These are phyloP conservation scores for Balanococcus diminutus DNA, from an alignment of 2,888 invertebrate species.

Conservation along the genomic window DNA sequence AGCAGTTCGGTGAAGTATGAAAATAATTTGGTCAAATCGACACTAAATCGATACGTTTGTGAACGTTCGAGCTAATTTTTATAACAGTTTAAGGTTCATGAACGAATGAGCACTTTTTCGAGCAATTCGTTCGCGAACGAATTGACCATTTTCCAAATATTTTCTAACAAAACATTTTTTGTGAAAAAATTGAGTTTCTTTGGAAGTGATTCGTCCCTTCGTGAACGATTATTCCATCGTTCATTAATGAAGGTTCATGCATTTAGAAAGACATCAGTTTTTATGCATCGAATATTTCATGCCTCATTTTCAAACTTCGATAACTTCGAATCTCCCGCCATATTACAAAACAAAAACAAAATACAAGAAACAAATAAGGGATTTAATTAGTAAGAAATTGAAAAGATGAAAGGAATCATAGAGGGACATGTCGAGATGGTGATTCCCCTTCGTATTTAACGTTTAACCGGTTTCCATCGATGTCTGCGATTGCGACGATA, in stretches of 20 bases:
- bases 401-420: not conserved
- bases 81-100: not conserved
- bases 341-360: not conserved
- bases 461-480: slow-evolving; percentile 55
- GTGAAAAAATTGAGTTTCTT: too few species aligned
- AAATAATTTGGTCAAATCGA: not conserved
- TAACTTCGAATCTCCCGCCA: not conserved
- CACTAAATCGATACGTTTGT: too few species aligned
- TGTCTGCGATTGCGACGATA: slow-evolving; percentile 62
- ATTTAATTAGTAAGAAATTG: not conserved
- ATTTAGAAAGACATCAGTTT: too few species aligned
- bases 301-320: not conserved
- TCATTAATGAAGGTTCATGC: too few species aligned
- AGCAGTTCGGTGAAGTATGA: not conserved
- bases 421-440: not conserved
- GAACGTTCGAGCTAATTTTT: not conserved
- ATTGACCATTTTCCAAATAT: too few species aligned
- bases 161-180: too few species aligned
- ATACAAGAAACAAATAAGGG: not conserved
- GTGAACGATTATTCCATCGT: too few species aligned
- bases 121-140: not conserved
- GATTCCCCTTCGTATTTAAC: not conserved
- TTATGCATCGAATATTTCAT: too few species aligned
- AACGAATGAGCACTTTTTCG: not conserved
- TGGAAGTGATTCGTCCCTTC: too few species aligned